Percentiles rank a stretch among this genome's conserved stretches.
Evolutionary conservation across 2,797 vertebrate species (phyloP).

Genomic region (Anas bahamensis): DNA sequence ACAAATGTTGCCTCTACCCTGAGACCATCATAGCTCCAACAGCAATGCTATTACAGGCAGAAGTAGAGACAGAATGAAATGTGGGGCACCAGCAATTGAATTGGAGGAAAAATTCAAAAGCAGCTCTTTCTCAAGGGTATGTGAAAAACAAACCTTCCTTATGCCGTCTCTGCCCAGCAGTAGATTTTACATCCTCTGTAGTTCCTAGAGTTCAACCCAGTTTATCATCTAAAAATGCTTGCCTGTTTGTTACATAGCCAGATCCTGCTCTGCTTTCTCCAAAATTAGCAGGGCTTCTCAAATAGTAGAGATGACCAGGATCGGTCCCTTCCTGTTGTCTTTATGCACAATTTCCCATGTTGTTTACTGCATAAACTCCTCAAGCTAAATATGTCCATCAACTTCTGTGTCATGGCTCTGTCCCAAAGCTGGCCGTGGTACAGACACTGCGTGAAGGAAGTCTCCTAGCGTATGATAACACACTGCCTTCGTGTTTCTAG

Average conservation of each 20-base stretch:
- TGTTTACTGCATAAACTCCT: slow-evolving; percentile 26
- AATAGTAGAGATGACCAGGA: neutral
- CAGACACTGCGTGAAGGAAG: slow-evolving; percentile 1
- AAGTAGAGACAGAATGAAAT: neutral
- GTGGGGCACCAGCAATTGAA: neutral
- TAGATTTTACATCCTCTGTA: neutral
- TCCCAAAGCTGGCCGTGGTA: slow-evolving; percentile 3
- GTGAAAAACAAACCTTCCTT: neutral
- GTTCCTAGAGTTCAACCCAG: neutral
- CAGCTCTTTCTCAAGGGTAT: neutral
- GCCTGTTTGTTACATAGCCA: neutral
- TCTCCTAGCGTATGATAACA: slow-evolving; percentile 6
- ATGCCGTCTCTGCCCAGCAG: neutral
- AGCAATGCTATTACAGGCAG: neutral
- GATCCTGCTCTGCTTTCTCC: neutral
- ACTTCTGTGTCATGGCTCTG: slow-evolving; percentile 5
- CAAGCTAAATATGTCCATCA: neutral
- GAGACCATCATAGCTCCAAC: neutral
- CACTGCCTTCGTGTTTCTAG: slow-evolving; percentile 8
- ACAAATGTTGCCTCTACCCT: neutral
- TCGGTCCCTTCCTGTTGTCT: neutral
- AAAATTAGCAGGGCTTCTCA: neutral
- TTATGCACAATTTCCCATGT: neutral
- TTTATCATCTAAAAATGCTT: neutral
- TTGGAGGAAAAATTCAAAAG: neutral